These are phyloP conservation scores for Listronotus bonariensis DNA, from an alignment of 1,140 invertebrate species.

Conservation along the genomic window DNA sequence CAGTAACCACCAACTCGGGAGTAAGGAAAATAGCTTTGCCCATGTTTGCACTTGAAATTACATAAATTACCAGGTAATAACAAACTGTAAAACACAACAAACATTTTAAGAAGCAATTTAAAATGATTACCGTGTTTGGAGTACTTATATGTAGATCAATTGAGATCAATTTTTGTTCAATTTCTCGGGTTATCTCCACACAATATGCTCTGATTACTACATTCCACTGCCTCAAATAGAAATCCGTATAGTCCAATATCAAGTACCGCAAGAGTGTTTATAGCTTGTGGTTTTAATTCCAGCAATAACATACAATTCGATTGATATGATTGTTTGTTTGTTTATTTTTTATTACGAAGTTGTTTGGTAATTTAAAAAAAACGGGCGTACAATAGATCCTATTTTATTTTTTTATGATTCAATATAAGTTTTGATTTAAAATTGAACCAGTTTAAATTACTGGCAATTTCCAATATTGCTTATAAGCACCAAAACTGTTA, in stretches of 20 bases:
- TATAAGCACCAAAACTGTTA: too few relatives aligned
- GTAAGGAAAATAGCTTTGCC: too few relatives aligned
- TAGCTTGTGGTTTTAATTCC: slow-evolving; percentile 4
- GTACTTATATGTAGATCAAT: slow-evolving; percentile 11
- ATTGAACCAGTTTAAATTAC: too few relatives aligned
- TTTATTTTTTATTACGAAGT: too few relatives aligned
- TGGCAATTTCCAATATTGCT: too few relatives aligned
- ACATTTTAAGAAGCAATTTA: slow-evolving; percentile 7
- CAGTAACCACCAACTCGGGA: too few relatives aligned
- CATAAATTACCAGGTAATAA: slow-evolving; percentile 2
- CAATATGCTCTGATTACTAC: slow-evolving; percentile 9
- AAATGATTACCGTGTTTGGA: slow-evolving; percentile 4
- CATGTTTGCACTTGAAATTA: slow-evolving; percentile 8
- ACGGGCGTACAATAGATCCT: too few relatives aligned
- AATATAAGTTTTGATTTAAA: too few relatives aligned
- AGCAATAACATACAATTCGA: background rate
- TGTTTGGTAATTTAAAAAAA: too few relatives aligned
- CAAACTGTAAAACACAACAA: slow-evolving; percentile 12
- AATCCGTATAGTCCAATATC: background rate
- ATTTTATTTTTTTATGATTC: too few relatives aligned
- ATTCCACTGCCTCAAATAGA: slow-evolving; percentile 5
- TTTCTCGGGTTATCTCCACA: slow-evolving; percentile 7
- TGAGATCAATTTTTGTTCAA: slow-evolving; percentile 3
- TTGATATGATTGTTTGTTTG: background rate
- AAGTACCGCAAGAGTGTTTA: background rate